These are phyloP conservation scores for Pentalonia nigronervosa DNA, from an alignment of 1,140 invertebrate genomes.

Conservation along the genomic window DNA sequence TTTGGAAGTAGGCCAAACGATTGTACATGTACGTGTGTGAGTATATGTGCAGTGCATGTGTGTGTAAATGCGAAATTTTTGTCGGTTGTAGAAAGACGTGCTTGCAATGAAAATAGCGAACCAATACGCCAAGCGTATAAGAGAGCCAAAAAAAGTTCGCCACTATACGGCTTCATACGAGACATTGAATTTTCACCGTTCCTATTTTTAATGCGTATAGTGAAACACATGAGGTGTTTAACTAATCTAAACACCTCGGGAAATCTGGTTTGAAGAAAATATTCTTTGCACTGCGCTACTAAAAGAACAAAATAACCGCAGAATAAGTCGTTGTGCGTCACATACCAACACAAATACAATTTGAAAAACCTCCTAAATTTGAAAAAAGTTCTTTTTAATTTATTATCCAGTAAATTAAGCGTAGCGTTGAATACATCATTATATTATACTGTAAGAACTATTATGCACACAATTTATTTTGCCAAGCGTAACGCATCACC, in stretches of 20 bases:
- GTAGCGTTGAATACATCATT: background rate
- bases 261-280: background rate
- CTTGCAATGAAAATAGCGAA: constrained; percentile 50
- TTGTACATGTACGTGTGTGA: background rate
- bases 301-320: background rate
- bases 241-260: background rate
- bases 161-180: background rate
- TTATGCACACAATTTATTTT: background rate
- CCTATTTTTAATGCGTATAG: constrained; percentile 24
- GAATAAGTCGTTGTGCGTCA: background rate
- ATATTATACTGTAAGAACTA: background rate
- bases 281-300: background rate
- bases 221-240: background rate
- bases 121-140: background rate
- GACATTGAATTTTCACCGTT: background rate
- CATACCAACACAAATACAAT: background rate
- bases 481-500: background rate
- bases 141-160: constrained; percentile 27
- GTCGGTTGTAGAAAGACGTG: constrained; percentile 25
- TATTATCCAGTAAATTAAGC: background rate
- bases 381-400: background rate
- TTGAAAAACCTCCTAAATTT: background rate
- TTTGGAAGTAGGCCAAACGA: constrained; percentile 51
- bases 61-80: constrained; percentile 37
- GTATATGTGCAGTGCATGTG: background rate